Percentiles rank a stretch among this genome's conserved stretches.
Evolutionary conservation across 2,888 invertebrate genomes (phyloP).

Genomic region (Portevinia maculata): DNA sequence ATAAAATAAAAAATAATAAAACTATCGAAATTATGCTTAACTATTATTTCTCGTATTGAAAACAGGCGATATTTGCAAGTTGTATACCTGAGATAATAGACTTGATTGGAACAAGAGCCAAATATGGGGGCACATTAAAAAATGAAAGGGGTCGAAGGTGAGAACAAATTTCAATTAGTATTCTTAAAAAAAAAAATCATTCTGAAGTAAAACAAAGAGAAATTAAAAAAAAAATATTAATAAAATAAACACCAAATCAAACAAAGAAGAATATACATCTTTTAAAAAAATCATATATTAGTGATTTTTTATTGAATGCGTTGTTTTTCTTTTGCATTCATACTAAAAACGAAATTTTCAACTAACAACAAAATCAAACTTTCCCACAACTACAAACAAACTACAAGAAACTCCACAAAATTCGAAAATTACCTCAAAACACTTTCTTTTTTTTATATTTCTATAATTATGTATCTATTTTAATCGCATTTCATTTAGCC

Average conservation of each 20-base stretch:
- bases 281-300: conserved; percentile 43
- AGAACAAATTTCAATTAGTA: conserved; percentile 83
- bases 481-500: conserved; percentile 42
- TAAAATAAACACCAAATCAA: conserved; percentile 75
- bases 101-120: conserved; percentile 99
- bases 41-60: conserved; percentile 81
- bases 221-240: conserved; percentile 63
- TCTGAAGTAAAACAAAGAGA: conserved; percentile 77
- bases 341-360: conserved; percentile 75
- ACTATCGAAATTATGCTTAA: conserved; percentile 79
- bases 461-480: conserved; percentile 25
- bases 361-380: conserved; percentile 58
- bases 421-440: conserved; percentile 28
- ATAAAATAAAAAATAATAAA: conserved; percentile 68
- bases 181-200: conserved; percentile 76
- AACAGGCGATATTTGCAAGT: conserved; percentile 99
- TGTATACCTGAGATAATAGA: conserved; percentile 99
- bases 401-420: conserved; percentile 71
- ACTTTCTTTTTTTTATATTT: conserved; percentile 44
- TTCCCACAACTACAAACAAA: conserved; percentile 65
- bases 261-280: conserved; percentile 58
- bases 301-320: conserved; percentile 68
- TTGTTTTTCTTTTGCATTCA: conserved; percentile 76
- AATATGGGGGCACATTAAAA: conserved; percentile 99
- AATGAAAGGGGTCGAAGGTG: conserved; percentile 99